These are phyloP conservation scores for Heliconius hortense DNA, from an alignment of 2,888 invertebrate species.

Conservation along the genomic window DNA sequence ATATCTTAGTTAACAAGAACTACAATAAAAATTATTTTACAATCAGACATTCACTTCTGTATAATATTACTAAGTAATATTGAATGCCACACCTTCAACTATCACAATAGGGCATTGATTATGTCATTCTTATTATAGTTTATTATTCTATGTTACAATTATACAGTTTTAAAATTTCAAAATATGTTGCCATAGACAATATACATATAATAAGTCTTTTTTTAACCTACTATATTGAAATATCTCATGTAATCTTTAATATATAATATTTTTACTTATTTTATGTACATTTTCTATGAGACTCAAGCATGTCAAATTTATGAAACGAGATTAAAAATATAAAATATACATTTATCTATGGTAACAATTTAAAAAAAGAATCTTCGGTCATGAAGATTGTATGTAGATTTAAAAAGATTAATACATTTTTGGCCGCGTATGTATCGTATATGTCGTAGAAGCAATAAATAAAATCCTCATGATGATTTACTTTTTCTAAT, in stretches of 20 bases:
- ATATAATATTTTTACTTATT: background rate
- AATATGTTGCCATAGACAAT: constrained; percentile 5
- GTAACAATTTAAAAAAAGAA: constrained; percentile 68
- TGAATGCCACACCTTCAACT: constrained; percentile 65
- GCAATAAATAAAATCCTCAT: constrained; percentile 72
- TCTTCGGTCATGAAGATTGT: constrained; percentile 35
- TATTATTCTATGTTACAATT: constrained; percentile 25
- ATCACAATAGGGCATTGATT: constrained; percentile 69
- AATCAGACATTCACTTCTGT: constrained; percentile 73
- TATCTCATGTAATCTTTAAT: background rate
- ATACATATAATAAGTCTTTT: constrained; percentile 3
- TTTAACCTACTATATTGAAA: background rate
- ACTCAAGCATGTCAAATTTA: background rate
- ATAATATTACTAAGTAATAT: constrained; percentile 65
- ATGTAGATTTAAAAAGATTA: constrained; percentile 34
- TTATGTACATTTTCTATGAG: constrained; percentile 19
- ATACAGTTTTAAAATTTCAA: constrained; percentile 21
- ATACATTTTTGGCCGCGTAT: constrained; percentile 44
- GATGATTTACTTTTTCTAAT: constrained; percentile 66
- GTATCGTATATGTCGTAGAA: constrained; percentile 45
- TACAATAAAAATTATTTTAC: constrained; percentile 72
- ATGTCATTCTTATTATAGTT: constrained; percentile 47
- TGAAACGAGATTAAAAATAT: constrained; percentile 24
- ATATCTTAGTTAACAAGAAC: constrained; percentile 77
- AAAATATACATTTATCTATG: constrained; percentile 62